Evolutionary conservation across 2,797 vertebrate genomes (phyloP).

Genomic region (Benthosema pterotum): DNA sequence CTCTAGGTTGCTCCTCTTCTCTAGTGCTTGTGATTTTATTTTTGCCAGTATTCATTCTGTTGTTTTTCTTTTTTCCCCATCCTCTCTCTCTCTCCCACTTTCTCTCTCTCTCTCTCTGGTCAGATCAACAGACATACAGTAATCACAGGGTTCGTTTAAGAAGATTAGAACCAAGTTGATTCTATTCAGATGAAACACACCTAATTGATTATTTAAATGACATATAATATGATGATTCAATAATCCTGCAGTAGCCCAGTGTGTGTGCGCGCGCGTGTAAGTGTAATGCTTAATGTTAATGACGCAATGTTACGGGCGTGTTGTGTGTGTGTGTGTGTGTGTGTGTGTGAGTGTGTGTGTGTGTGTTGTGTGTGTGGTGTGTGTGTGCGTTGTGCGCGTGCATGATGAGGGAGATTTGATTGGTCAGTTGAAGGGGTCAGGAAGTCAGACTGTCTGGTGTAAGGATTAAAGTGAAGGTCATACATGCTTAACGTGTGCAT

Average conservation of each 20-base stretch:
- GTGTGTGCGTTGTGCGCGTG: background rate
- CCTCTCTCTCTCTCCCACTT: background rate
- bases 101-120: background rate
- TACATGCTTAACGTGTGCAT: slow-evolving; percentile 17
- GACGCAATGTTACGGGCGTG: too few species aligned
- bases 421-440: slow-evolving; percentile 33
- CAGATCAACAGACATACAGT: slow-evolving; percentile 33
- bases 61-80: slow-evolving; percentile 8
- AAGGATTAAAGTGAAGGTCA: slow-evolving; percentile 52
- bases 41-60: background rate
- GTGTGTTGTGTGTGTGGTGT: slow-evolving; percentile 1
- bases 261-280: background rate
- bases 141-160: slow-evolving; percentile 27
- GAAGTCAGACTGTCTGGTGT: slow-evolving; percentile 45
- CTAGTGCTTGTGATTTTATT: too few species aligned
- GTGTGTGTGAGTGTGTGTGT: background rate
- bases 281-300: background rate
- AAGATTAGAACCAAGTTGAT: slow-evolving; percentile 30
- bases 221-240: background rate
- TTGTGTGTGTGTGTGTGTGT: slow-evolving; percentile 11
- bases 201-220: too few species aligned
- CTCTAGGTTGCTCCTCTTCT: too few species aligned
- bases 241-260: background rate
- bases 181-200: background rate
- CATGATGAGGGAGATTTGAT: slow-evolving; percentile 14